Percentiles rank a stretch among this genome's conserved stretches.
Evolutionary conservation across 2,113 vertebrate genomes (phyloP).

Genomic region (Forbesichthys papilliferus): DNA sequence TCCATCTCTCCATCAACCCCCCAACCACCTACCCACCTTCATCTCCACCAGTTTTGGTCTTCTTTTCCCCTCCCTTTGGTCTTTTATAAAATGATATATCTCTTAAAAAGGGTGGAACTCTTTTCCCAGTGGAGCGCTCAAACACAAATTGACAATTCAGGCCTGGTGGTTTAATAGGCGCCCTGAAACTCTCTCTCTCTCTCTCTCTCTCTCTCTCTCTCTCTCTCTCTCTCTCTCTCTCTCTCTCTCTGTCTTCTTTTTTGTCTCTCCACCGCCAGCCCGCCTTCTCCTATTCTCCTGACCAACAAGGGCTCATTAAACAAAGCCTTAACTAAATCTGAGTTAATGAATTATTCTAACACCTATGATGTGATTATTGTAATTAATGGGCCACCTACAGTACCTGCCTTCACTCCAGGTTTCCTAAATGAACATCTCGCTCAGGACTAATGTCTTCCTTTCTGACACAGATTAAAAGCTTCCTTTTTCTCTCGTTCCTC

Average conservation of each 20-base stretch:
- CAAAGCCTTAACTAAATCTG: constrained; percentile 81
- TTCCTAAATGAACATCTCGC: constrained; percentile 73
- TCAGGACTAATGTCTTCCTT: constrained; percentile 68
- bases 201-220: constrained; percentile 37
- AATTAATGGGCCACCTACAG: constrained; percentile 73
- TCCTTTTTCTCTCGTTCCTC: constrained; percentile 29
- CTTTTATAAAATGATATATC: constrained; percentile 82
- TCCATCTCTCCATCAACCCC: constrained; percentile 54
- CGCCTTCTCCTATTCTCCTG: constrained; percentile 59
- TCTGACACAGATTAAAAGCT: constrained; percentile 72
- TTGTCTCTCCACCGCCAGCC: constrained; percentile 38
- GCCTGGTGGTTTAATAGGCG: constrained; percentile 75
- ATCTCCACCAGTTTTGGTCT: constrained; percentile 62
- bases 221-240: constrained; percentile 39
- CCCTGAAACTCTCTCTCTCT: constrained; percentile 48
- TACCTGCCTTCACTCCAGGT: constrained; percentile 72
- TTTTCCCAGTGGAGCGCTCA: constrained; percentile 75
- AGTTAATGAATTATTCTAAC: constrained; percentile 82
- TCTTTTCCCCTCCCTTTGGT: constrained; percentile 75
- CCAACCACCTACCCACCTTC: constrained; percentile 14
- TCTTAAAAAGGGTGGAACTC: constrained; percentile 76
- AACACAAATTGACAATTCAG: constrained; percentile 81
- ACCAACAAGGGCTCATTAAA: constrained; percentile 78
- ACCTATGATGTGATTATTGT: constrained; percentile 80
- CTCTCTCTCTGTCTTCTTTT: constrained; percentile 12